A percentile compares a stretch with the other conserved stretches of the same genome.
Conservation (phyloP, 2,113 vertebrate genomes). For the Burhinus bistriatus region DNA sequence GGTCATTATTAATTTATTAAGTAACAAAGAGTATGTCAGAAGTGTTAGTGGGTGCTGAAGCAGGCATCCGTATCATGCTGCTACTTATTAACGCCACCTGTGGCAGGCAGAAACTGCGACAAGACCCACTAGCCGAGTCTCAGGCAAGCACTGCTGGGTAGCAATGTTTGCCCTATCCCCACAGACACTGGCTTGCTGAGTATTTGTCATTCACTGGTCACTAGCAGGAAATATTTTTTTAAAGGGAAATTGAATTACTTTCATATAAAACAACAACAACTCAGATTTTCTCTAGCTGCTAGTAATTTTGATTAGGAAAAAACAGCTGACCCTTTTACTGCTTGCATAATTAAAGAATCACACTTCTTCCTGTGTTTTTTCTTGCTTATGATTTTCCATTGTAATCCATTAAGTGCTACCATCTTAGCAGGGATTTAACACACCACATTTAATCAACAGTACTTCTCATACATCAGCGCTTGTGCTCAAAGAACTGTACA, state of each 20-base stretch:
- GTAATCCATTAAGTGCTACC: constrained; percentile 46
- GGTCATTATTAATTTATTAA: not conserved
- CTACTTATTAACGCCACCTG: not conserved
- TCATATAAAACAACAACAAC: not conserved
- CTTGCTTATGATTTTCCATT: constrained; percentile 15
- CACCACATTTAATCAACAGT: constrained; percentile 47
- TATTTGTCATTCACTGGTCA: not conserved
- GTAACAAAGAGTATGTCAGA: not conserved
- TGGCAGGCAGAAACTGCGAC: not conserved
- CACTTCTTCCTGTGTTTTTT: not conserved
- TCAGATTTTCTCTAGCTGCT: not conserved
- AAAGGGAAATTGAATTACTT: not conserved
- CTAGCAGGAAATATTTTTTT: not conserved
- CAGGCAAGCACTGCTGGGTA: not conserved
- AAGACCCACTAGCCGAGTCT: not conserved
- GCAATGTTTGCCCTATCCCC: not conserved
- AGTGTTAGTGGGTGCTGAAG: not conserved
- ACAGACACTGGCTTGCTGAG: not conserved
- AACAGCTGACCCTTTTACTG: not conserved
- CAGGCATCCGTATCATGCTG: not conserved
- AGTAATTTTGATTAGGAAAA: not conserved
- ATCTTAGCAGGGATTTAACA: constrained; percentile 37
- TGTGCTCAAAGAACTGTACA: not conserved
- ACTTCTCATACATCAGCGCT: constrained; percentile 33
- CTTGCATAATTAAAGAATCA: constrained; percentile 37